A percentile compares a stretch with the other conserved stretches of the same genome.
Conservation (phyloP, 2,888 invertebrate genomes). For the Stratiomys singularior region DNA sequence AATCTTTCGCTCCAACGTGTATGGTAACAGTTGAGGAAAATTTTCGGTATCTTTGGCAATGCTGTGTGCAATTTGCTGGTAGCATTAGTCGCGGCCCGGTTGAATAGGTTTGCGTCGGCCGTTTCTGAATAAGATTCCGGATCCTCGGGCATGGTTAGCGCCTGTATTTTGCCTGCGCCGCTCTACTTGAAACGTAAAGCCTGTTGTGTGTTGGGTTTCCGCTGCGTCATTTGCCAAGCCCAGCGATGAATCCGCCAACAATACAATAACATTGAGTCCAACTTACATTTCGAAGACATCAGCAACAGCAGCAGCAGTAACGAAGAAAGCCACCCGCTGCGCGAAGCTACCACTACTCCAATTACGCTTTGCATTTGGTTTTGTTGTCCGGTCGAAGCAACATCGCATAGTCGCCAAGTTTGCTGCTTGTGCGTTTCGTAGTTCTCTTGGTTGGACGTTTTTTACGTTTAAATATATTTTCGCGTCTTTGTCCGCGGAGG, state of each 20-base stretch:
- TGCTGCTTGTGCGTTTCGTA: background rate
- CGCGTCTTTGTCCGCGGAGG: background rate
- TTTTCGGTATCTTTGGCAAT: background rate
- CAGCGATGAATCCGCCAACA: background rate
- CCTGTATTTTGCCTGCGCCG: conserved; percentile 28
- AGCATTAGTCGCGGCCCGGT: background rate
- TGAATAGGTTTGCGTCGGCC: background rate
- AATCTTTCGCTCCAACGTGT: background rate
- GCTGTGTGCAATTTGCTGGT: background rate
- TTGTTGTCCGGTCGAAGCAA: background rate
- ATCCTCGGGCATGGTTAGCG: conserved; percentile 10
- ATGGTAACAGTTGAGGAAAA: background rate
- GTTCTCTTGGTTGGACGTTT: background rate
- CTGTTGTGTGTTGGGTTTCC: conserved; percentile 48
- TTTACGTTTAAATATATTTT: background rate
- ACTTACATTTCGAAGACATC: background rate
- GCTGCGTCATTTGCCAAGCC: conserved; percentile 53
- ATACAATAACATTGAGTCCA: conserved; percentile 9
- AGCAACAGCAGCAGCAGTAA: conserved; percentile 7
- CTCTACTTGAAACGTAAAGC: background rate
- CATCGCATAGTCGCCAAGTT: background rate
- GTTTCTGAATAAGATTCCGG: background rate
- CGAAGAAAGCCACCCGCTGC: conserved; percentile 48
- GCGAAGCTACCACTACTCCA: conserved; percentile 20
- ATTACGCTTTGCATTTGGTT: background rate